Conservation (phyloP, 2,113 vertebrate species). For the Neoarius graeffei region DNA sequence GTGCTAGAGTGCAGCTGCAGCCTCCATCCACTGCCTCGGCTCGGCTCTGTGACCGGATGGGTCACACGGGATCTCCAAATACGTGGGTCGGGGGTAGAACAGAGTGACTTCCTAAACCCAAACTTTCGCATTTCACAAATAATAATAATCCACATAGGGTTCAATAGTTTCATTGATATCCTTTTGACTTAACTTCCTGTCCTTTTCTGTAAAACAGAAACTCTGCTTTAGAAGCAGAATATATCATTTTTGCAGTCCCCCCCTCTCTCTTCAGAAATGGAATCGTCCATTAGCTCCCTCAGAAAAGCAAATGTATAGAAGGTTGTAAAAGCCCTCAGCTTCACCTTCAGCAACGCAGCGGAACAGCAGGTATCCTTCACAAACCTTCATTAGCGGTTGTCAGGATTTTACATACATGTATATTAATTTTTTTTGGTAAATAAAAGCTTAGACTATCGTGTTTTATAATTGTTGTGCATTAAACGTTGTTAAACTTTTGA, state of each 20-base stretch:
- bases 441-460: neutral
- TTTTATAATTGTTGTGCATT: conserved; percentile 17
- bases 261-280: conserved; percentile 47
- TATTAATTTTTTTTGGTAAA: neutral
- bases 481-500: conserved; percentile 1
- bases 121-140: neutral
- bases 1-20: conserved; percentile 60
- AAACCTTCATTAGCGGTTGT: neutral
- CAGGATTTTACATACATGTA: neutral
- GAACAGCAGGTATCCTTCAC: conserved; percentile 76
- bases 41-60: conserved; percentile 64
- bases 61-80: conserved; percentile 46
- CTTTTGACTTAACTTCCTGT: neutral
- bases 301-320: conserved; percentile 78
- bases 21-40: conserved; percentile 56
- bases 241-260: too few relatives aligned
- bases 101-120: neutral
- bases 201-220: neutral
- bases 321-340: conserved; percentile 79
- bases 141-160: neutral
- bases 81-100: conserved; percentile 8
- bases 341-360: conserved; percentile 77
- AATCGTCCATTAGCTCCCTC: conserved; percentile 52
- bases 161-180: neutral
- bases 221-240: neutral